Conservation (phyloP, 2,113 vertebrate species). For the Puntigrus tetrazona region DNA sequence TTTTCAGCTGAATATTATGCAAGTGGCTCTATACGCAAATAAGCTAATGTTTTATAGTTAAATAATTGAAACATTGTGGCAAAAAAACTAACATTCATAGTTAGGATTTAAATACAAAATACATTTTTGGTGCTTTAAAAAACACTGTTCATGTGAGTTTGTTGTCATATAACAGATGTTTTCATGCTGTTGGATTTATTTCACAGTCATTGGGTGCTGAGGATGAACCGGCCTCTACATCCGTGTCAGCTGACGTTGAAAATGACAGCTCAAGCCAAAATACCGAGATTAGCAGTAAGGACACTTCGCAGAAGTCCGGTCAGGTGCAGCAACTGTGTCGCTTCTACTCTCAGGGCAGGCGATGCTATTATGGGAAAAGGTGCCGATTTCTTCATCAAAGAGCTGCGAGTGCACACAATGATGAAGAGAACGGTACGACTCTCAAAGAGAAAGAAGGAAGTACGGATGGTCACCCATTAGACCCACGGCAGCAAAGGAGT, state of each 20-base stretch:
- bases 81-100: no score
- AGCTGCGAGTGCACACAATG: constrained; percentile 39
- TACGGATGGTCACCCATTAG: neutral
- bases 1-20: neutral
- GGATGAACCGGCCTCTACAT: neutral
- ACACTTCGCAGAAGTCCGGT: constrained; percentile 1
- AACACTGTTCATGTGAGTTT: neutral
- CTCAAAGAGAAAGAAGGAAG: neutral
- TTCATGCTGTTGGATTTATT: neutral
- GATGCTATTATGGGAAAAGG: constrained; percentile 74
- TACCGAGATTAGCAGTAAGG: constrained; percentile 20
- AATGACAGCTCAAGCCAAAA: constrained; percentile 43
- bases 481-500: neutral
- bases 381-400: constrained; percentile 77
- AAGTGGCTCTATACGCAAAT: neutral
- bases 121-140: neutral
- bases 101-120: neutral
- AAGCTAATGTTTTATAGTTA: neutral
- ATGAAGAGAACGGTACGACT: constrained; percentile 35
- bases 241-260: constrained; percentile 14
- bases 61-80: no score
- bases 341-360: constrained; percentile 76
- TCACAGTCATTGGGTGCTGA: constrained; percentile 14
- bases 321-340: constrained; percentile 68
- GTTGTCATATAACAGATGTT: neutral